Percentiles rank a stretch among this genome's conserved stretches.
phyloP scores from a whole-genome alignment of 2,113 vertebrate species.

The Dolichallabes microphthalmus region DNA sequence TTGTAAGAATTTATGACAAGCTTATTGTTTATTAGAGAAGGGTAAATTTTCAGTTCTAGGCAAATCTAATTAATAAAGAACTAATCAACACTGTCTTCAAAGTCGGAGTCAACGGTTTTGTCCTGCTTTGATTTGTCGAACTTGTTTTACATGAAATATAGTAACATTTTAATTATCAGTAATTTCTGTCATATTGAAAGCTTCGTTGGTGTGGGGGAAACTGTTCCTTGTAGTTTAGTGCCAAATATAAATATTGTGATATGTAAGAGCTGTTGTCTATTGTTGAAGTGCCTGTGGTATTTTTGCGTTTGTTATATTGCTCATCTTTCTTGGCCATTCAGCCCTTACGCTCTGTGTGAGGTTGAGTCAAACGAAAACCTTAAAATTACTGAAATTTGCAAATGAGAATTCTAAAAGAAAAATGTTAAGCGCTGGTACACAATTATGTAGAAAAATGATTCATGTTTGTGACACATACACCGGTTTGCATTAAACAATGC shows the following conservation, averaged over 20 bases:
- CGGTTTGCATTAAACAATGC: not conserved
- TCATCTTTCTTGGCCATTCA: not conserved
- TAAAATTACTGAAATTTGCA: not conserved
- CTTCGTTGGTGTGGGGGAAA: no score
- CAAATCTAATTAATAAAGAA: no score
- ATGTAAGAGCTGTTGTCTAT: not conserved
- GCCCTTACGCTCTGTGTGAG: not conserved
- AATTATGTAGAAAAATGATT: not conserved
- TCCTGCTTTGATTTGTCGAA: no score
- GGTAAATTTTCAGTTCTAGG: no score
- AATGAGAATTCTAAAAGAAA: not conserved
- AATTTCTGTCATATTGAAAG: no score
- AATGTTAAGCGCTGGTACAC: not conserved
- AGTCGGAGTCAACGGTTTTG: no score
- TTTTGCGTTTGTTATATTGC: not conserved
- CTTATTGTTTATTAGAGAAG: no score
- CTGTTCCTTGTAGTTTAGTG: not conserved
- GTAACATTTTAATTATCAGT: no score
- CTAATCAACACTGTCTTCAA: no score
- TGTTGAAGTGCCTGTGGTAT: not conserved
- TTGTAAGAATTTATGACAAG: no score
- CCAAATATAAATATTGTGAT: not conserved
- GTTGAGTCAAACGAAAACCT: not conserved
- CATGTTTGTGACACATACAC: not conserved
- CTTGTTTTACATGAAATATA: no score